Conservation (phyloP, 2,113 vertebrate species). For the Cyprinus carpio region DNA sequence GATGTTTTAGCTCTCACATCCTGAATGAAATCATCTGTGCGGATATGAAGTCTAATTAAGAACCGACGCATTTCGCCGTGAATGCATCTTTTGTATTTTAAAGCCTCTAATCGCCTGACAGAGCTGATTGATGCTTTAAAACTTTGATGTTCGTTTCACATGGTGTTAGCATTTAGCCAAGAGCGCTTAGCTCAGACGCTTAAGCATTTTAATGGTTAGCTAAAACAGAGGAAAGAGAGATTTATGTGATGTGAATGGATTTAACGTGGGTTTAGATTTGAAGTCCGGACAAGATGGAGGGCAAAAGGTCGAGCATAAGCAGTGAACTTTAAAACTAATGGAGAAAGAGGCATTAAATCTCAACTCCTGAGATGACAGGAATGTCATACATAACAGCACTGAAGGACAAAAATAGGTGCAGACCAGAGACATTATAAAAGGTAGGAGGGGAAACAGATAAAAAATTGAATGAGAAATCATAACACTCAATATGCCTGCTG, state of each 20-base stretch:
- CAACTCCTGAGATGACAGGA: background rate
- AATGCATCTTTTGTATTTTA: conserved; percentile 37
- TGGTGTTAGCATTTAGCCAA: conserved; percentile 40
- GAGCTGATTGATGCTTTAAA: conserved; percentile 44
- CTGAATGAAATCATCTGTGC: conserved; percentile 26
- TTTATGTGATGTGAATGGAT: conserved; percentile 9
- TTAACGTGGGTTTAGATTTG: background rate
- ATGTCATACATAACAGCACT: background rate
- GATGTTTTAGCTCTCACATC: conserved; percentile 17
- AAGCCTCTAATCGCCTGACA: conserved; percentile 39
- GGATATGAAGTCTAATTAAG: conserved; percentile 53
- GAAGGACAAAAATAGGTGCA: conserved; percentile 27
- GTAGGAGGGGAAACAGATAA: background rate
- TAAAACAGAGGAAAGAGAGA: conserved; percentile 23
- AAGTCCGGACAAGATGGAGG: background rate
- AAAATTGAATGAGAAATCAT: background rate
- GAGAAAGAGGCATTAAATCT: background rate
- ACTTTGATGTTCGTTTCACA: conserved; percentile 45
- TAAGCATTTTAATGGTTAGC: conserved; percentile 1
- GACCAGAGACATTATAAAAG: background rate
- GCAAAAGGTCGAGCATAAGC: background rate
- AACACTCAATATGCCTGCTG: background rate
- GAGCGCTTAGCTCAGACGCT: background rate
- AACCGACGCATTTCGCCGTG: conserved; percentile 12
- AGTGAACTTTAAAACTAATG: conserved; percentile 8